Conservation (phyloP, 1,140 invertebrate genomes). For the Neelides sp. region DNA sequence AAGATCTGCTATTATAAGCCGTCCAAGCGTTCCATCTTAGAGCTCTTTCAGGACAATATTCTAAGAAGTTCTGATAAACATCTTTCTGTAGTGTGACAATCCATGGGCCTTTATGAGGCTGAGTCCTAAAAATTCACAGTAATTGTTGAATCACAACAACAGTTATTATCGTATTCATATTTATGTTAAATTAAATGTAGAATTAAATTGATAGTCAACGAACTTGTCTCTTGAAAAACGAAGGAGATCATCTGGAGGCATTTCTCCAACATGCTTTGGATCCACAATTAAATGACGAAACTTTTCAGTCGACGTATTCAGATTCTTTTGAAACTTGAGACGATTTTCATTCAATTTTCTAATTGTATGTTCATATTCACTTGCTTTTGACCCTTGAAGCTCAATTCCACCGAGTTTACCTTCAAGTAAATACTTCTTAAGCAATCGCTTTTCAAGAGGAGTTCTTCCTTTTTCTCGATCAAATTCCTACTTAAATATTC, state of each 20-base stretch:
- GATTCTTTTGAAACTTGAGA: conserved; percentile 48
- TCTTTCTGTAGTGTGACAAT: conserved; percentile 56
- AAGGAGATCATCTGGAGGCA: conserved; percentile 56
- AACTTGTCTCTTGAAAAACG: conserved; percentile 49
- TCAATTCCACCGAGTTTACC: conserved; percentile 64
- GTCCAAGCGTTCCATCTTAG: conserved; percentile 72
- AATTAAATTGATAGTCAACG: conserved; percentile 20
- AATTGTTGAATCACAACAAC: conserved; percentile 1
- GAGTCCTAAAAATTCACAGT: conserved; percentile 31
- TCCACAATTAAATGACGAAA: conserved; percentile 57
- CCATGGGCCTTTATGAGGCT: conserved; percentile 62
- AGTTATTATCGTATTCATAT: background rate
- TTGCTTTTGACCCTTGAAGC: conserved; percentile 38
- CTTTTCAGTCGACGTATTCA: conserved; percentile 45
- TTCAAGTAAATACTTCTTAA: conserved; percentile 67
- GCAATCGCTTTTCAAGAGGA: conserved; percentile 54
- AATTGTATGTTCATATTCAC: conserved; percentile 38
- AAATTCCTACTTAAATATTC: conserved; percentile 36
- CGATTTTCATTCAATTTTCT: conserved; percentile 42
- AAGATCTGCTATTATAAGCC: conserved; percentile 56
- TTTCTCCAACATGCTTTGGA: conserved; percentile 50
- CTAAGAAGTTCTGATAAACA: conserved; percentile 55
- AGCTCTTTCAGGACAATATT: conserved; percentile 64
- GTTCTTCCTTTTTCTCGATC: conserved; percentile 40
- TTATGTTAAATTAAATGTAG: background rate